phyloP scores from a whole-genome alignment of 2,113 vertebrate species.

The Gavia stellata region DNA sequence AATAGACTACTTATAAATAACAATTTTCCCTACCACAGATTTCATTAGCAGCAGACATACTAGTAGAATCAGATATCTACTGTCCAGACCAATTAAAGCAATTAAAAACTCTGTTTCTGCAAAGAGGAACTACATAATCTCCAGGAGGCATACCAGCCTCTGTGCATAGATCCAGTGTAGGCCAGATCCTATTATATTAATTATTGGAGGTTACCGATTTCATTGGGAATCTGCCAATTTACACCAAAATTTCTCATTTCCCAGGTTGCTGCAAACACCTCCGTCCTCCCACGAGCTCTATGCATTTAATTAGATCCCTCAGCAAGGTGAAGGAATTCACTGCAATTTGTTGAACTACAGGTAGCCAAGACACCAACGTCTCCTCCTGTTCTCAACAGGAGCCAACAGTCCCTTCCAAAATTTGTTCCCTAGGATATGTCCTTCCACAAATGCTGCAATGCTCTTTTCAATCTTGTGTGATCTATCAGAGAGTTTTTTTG shows the following conservation, averaged over 20 bases:
- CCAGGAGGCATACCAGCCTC: not conserved
- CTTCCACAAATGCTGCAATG: not conserved
- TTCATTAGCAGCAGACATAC: not conserved
- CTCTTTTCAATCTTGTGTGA: not conserved
- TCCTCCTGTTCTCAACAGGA: not conserved
- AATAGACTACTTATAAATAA: slow-evolving; percentile 13
- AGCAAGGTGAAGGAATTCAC: not conserved
- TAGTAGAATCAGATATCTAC: not conserved
- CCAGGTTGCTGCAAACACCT: not conserved
- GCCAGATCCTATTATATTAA: not conserved
- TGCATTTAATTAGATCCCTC: not conserved
- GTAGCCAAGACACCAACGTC: not conserved
- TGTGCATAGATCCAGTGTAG: not conserved
- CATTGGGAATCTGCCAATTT: not conserved
- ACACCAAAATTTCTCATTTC: not conserved
- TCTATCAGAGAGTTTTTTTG: not conserved
- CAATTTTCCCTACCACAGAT: not conserved
- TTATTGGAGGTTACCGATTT: not conserved
- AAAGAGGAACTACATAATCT: not conserved
- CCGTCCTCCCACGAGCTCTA: not conserved
- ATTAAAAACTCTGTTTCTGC: not conserved
- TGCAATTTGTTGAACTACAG: not conserved
- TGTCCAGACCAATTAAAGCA: not conserved
- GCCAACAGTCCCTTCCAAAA: not conserved
- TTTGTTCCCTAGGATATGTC: not conserved